phyloP scores from a whole-genome alignment of 2,888 invertebrate species.

The Deladenus siricidicola region DNA sequence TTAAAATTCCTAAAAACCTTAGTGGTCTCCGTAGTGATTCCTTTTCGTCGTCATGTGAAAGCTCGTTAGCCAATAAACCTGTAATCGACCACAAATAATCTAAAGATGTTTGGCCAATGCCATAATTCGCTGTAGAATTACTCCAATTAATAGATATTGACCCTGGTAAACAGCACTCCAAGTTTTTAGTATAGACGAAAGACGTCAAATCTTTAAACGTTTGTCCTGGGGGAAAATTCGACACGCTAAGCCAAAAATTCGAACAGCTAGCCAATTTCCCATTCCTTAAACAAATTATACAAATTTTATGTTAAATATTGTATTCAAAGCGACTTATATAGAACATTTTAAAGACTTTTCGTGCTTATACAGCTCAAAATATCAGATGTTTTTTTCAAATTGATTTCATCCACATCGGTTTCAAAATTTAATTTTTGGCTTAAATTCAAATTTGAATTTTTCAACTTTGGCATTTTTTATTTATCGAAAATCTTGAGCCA shows the following conservation, averaged over 20 bases:
- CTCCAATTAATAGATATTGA: neutral
- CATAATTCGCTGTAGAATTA: conserved; percentile 19
- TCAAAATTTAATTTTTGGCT: too few species aligned
- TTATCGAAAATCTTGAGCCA: too few species aligned
- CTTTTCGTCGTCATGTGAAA: neutral
- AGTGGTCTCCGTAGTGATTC: neutral
- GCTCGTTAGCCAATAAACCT: conserved; percentile 27
- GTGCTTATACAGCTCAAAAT: too few species aligned
- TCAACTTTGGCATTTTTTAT: too few species aligned
- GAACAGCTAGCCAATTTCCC: conserved; percentile 24
- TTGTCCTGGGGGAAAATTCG: neutral
- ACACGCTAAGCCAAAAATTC: conserved; percentile 10
- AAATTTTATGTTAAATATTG: too few species aligned
- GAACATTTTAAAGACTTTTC: too few species aligned
- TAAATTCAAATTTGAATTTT: too few species aligned
- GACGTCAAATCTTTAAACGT: conserved; percentile 6
- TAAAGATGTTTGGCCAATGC: conserved; percentile 38
- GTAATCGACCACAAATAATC: conserved; percentile 41
- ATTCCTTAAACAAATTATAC: conserved; percentile 12
- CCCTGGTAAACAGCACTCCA: conserved; percentile 13
- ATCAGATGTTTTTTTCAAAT: too few species aligned
- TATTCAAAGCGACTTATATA: too few species aligned
- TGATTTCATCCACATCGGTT: too few species aligned
- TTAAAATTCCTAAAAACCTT: neutral
- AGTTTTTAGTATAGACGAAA: conserved; percentile 20